Conservation (phyloP, 2,888 invertebrate species). For the Athalia cordata region DNA sequence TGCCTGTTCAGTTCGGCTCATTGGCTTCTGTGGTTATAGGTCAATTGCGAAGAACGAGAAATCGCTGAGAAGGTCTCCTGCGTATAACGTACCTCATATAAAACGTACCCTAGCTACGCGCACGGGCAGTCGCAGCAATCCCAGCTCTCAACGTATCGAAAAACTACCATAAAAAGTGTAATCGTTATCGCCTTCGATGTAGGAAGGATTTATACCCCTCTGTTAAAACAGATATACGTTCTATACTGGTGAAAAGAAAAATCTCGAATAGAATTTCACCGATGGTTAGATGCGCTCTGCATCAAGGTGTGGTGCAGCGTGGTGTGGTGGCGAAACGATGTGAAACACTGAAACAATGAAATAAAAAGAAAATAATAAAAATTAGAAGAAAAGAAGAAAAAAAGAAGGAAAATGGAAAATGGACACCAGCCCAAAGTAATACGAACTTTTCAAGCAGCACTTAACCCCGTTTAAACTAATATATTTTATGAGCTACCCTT, state of each 20-base stretch:
- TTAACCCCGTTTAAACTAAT: conserved; percentile 41
- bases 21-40: conserved; percentile 30
- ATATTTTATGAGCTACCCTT: conserved; percentile 47
- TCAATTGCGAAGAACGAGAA: conserved; percentile 22
- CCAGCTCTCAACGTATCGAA: conserved; percentile 1
- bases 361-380: neutral
- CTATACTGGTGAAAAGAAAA: neutral
- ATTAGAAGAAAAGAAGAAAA: neutral
- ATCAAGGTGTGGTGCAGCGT: neutral
- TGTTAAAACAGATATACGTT: neutral
- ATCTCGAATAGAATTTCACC: conserved; percentile 1
- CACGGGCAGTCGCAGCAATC: neutral
- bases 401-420: neutral
- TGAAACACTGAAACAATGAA: conserved; percentile 8
- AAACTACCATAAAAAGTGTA: neutral
- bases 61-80: conserved; percentile 16
- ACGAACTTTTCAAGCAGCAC: conserved; percentile 36
- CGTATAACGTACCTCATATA: neutral
- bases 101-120: neutral
- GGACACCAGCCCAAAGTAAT: conserved; percentile 13
- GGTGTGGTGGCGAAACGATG: conserved; percentile 8
- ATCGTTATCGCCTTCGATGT: neutral
- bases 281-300: neutral
- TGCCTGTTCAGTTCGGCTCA: conserved; percentile 18
- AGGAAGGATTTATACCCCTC: neutral